phyloP scores from a whole-genome alignment of 2,888 invertebrate species.

The Sipha maydis region DNA sequence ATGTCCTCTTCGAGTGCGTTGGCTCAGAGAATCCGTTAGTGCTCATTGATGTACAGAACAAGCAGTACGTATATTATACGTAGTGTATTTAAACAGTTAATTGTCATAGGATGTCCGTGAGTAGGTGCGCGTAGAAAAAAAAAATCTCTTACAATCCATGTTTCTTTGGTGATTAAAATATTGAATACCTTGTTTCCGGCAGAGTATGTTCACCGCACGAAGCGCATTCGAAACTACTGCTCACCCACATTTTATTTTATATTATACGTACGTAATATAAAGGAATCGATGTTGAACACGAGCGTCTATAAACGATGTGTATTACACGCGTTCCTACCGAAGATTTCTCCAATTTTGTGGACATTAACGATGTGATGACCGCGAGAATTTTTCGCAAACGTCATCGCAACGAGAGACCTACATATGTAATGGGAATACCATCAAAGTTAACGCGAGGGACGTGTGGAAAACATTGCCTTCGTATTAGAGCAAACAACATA shows the following conservation, averaged over 20 bases:
- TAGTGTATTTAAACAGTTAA: background rate
- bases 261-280: background rate
- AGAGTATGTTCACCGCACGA: background rate
- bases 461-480: background rate
- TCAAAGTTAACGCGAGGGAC: conserved; percentile 6
- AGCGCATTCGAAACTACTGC: background rate
- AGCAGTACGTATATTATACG: background rate
- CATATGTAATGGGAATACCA: conserved; percentile 9
- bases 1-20: no score
- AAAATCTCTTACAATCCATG: background rate
- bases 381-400: conserved; percentile 42
- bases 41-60: background rate
- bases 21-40: background rate
- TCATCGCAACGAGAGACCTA: conserved; percentile 25
- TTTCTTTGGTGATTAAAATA: background rate
- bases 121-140: background rate
- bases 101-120: background rate
- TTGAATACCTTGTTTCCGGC: conserved; percentile 12
- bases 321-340: background rate
- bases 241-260: background rate
- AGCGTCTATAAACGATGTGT: background rate
- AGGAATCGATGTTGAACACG: background rate
- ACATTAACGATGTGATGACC: conserved; percentile 24
- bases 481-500: background rate
- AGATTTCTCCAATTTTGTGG: conserved; percentile 42